Conservation (phyloP, 1,140 invertebrate genomes). For the Chrysopa pallens region DNA sequence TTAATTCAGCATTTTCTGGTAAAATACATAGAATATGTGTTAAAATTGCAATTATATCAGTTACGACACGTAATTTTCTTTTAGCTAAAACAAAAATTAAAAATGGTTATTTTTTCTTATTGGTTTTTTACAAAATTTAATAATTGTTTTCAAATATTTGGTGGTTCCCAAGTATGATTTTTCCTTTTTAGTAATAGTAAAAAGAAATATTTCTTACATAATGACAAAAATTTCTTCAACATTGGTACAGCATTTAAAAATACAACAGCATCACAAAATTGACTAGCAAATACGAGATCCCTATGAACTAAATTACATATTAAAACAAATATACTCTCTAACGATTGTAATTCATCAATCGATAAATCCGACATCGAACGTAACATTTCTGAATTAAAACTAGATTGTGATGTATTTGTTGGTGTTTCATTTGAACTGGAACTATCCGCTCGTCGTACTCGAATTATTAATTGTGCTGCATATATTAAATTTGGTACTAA, state of each 20-base stretch:
- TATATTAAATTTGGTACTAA: slow-evolving; percentile 59
- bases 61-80: slow-evolving; percentile 35
- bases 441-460: slow-evolving; percentile 17
- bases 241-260: slow-evolving; percentile 37
- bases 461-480: slow-evolving; percentile 43
- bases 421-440: slow-evolving; percentile 8
- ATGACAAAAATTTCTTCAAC: slow-evolving; percentile 29
- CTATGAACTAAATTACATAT: slow-evolving; percentile 51
- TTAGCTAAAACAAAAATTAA: slow-evolving; percentile 33
- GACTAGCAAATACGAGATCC: slow-evolving; percentile 47
- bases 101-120: no score
- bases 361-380: slow-evolving; percentile 27
- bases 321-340: slow-evolving; percentile 45
- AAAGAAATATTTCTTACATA: slow-evolving; percentile 25
- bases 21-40: slow-evolving; percentile 52
- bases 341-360: slow-evolving; percentile 38
- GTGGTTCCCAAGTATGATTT: no score
- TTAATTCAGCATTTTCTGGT: slow-evolving; percentile 53
- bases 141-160: no score
- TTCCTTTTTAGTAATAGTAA: no score
- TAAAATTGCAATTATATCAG: slow-evolving; percentile 49
- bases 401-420: background rate
- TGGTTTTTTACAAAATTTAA: no score
- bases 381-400: slow-evolving; percentile 7
- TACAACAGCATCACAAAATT: slow-evolving; percentile 60